These are phyloP conservation scores for Diploscapter pachys DNA, from an alignment of 1,140 invertebrate species.

Conservation along the genomic window DNA sequence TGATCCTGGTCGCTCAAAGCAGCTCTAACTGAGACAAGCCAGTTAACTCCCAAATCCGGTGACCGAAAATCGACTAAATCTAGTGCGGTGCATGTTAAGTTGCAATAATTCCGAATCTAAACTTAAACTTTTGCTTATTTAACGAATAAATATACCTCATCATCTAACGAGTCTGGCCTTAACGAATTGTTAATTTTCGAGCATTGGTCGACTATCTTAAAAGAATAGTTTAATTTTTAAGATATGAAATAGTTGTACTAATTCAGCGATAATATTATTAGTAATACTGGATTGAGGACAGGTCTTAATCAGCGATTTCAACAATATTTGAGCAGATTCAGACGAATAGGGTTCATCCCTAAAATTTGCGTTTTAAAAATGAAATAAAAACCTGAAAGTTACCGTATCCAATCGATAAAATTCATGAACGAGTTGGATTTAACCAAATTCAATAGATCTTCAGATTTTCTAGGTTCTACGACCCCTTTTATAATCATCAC, in stretches of 20 bases:
- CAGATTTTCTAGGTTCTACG: too few species aligned
- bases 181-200: background rate
- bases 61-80: constrained; percentile 3
- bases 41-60: background rate
- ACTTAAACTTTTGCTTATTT: background rate
- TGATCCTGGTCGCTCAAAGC: background rate
- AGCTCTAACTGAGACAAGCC: background rate
- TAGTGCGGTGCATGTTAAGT: background rate
- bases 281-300: too few species aligned
- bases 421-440: too few species aligned
- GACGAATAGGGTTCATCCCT: too few species aligned
- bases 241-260: background rate
- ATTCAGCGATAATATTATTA: too few species aligned
- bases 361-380: too few species aligned
- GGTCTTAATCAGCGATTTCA: too few species aligned
- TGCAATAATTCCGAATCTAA: constrained; percentile 1
- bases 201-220: constrained; percentile 12
- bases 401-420: too few species aligned
- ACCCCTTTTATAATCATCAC: too few species aligned
- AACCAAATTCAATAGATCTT: too few species aligned
- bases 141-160: constrained; percentile 2
- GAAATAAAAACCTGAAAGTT: too few species aligned
- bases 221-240: background rate
- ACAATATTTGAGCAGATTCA: too few species aligned
- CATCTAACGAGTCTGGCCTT: constrained; percentile 5